Evolutionary conservation across 2,888 invertebrate species (phyloP), one percentile per base, ranked within the genome.

Genomic region (Plemyria rubiginata): DNA sequence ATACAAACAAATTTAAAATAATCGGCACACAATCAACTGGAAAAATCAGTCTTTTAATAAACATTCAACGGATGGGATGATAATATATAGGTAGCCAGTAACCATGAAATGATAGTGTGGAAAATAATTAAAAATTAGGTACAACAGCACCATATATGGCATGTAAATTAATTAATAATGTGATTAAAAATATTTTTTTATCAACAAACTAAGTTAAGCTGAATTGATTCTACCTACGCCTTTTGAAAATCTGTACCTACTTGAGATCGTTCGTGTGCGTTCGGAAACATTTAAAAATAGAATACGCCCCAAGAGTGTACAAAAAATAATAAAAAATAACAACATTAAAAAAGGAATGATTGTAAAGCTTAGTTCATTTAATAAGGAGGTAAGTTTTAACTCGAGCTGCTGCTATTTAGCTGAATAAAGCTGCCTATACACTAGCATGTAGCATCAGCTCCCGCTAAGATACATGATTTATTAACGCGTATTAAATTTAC

Each of bases 401-500:
- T 38, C 2, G 59, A 69, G 59, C 53, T 62, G 68, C 60, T 4
- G 6, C 32, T 69, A 71, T 70, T 43, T 36, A 50, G 43, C 38
- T 43, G 50, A 38, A 50, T 50, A 50, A 60, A 60, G 60, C 60
- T 60, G 41, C 32, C 43, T 54, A 38, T 43, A 54, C 69, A 69
- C 67, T 70, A 71, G 71, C 72, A 67, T 73, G 73, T 79, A 76
- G 77, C 70, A 68, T 71, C 72, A 72, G 75, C 70, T 28, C 28
- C 76, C 78, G 79, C 79, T 83, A 83, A 78, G 48, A 40, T 81
- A 86, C 77, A 84, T 75, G 83, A 85, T 86, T 82, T 80, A 79
- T 85, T 78, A 90, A 91, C 89, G 89, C 87, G 81, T 88, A 87
- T 90, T 91, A 90, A 90, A 90, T 90, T 88, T 75, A 84, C 88